phyloP scores from a whole-genome alignment of 2,888 invertebrate species.

The Pollenia amentaria region DNA sequence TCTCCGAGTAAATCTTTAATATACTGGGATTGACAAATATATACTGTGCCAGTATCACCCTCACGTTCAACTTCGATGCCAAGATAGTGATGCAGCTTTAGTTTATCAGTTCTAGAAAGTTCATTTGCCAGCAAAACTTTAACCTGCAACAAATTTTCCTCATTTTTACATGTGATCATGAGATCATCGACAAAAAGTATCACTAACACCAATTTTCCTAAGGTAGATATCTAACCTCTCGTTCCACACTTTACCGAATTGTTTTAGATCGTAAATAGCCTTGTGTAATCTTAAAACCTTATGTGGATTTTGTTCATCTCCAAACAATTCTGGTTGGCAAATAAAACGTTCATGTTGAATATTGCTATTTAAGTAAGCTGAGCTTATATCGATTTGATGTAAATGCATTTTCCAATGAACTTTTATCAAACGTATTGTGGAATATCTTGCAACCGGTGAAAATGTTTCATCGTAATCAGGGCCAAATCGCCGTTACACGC shows the following conservation, averaged over 20 bases:
- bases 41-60: not conserved
- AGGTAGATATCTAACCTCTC: slow-evolving; percentile 51
- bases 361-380: slow-evolving; percentile 68
- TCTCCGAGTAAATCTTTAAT: slow-evolving; percentile 19
- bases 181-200: slow-evolving; percentile 5
- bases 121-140: slow-evolving; percentile 22
- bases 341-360: slow-evolving; percentile 67
- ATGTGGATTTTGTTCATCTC: not conserved
- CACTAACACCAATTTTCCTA: slow-evolving; percentile 12
- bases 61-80: slow-evolving; percentile 9
- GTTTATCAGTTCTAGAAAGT: slow-evolving; percentile 24
- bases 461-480: slow-evolving; percentile 49
- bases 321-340: not conserved
- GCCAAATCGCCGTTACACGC: slow-evolving; percentile 46
- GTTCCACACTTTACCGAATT: slow-evolving; percentile 75
- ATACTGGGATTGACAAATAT: slow-evolving; percentile 18
- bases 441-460: slow-evolving; percentile 47
- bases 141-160: not conserved
- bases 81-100: slow-evolving; percentile 14
- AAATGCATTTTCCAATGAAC: slow-evolving; percentile 64
- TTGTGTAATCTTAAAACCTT: slow-evolving; percentile 58
- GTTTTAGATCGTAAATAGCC: slow-evolving; percentile 76
- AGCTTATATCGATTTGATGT: slow-evolving; percentile 70
- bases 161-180: not conserved
- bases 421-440: slow-evolving; percentile 51